Percentiles rank a stretch among this genome's conserved stretches.
These are phyloP conservation scores for Kryptolebias ocellatus DNA, from an alignment of 2,797 vertebrate genomes.

Conservation along the genomic window DNA sequence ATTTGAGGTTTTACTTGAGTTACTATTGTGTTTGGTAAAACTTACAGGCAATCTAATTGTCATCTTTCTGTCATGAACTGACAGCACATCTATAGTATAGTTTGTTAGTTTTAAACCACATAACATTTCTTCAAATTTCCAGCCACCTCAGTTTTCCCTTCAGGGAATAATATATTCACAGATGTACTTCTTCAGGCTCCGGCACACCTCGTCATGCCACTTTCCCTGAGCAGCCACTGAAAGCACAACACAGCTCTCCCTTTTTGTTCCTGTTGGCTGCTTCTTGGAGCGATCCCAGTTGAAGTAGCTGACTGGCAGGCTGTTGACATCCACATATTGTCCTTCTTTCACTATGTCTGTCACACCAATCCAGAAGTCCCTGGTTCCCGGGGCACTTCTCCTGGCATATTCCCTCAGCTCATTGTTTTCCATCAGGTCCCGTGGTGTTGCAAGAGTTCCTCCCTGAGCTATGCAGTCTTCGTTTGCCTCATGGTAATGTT, in stretches of 20 bases:
- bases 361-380: slow-evolving; percentile 95
- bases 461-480: slow-evolving; percentile 97
- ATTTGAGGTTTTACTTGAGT: neutral
- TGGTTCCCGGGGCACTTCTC: slow-evolving; percentile 81
- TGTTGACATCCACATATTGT: slow-evolving; percentile 94
- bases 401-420: slow-evolving; percentile 89
- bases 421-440: slow-evolving; percentile 86
- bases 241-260: slow-evolving; percentile 90
- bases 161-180: slow-evolving; percentile 95
- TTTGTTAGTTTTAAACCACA: slow-evolving; percentile 34
- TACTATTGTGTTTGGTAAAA: neutral
- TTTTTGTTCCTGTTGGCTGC: slow-evolving; percentile 91
- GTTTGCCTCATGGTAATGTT: slow-evolving; percentile 94
- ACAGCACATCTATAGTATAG: slow-evolving; percentile 5
- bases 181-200: slow-evolving; percentile 91
- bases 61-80: slow-evolving; percentile 8
- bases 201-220: slow-evolving; percentile 93
- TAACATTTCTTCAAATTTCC: slow-evolving; percentile 25
- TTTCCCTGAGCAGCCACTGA: slow-evolving; percentile 90
- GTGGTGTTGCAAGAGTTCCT: slow-evolving; percentile 91
- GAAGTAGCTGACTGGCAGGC: slow-evolving; percentile 86
- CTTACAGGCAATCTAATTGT: slow-evolving; percentile 1
- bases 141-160: slow-evolving; percentile 21
- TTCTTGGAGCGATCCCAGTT: slow-evolving; percentile 92
- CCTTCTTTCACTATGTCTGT: slow-evolving; percentile 92